phyloP scores from a whole-genome alignment of 1,140 invertebrate genomes.

The Cyrtorhinus lividipennis region DNA sequence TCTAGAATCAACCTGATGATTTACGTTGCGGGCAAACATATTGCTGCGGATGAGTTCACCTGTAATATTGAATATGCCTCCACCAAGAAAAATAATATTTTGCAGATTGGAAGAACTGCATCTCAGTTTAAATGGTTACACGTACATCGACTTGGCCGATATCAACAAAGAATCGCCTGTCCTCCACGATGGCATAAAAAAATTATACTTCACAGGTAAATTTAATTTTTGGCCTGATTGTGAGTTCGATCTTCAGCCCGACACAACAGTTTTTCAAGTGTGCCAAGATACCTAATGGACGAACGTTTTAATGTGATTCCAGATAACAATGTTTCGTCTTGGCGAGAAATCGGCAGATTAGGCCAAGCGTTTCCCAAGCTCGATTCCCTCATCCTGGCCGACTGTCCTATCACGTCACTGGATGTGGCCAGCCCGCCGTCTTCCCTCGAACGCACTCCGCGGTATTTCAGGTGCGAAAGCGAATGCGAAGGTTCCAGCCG shows the following conservation, averaged over 20 bases:
- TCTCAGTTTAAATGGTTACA: constrained; percentile 74
- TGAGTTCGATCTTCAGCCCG: too few relatives aligned
- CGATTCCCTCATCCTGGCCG: constrained; percentile 67
- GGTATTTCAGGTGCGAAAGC: constrained; percentile 34
- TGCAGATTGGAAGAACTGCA: constrained; percentile 69
- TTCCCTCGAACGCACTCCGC: constrained; percentile 15
- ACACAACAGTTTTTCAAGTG: too few relatives aligned
- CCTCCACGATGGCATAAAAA: constrained; percentile 34
- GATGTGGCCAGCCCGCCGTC: constrained; percentile 28
- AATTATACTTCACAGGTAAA: constrained; percentile 61
- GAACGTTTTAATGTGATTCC: too few relatives aligned
- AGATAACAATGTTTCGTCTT: constrained; percentile 64
- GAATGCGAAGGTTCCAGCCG: constrained; percentile 30
- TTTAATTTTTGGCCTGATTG: too few relatives aligned
- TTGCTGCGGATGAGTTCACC: too few relatives aligned
- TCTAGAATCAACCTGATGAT: too few relatives aligned
- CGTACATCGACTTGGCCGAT: constrained; percentile 45
- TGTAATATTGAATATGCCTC: too few relatives aligned
- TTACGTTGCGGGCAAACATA: too few relatives aligned
- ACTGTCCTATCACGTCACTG: constrained; percentile 59
- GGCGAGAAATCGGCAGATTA: constrained; percentile 67
- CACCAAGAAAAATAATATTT: too few relatives aligned
- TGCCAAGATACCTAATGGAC: too few relatives aligned
- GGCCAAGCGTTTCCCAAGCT: constrained; percentile 71
- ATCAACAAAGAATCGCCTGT: constrained; percentile 21